A percentile compares a stretch with the other conserved stretches of the same genome.
Conservation (phyloP, 2,113 vertebrate genomes). For the Herpailurus yagouaroundi region DNA sequence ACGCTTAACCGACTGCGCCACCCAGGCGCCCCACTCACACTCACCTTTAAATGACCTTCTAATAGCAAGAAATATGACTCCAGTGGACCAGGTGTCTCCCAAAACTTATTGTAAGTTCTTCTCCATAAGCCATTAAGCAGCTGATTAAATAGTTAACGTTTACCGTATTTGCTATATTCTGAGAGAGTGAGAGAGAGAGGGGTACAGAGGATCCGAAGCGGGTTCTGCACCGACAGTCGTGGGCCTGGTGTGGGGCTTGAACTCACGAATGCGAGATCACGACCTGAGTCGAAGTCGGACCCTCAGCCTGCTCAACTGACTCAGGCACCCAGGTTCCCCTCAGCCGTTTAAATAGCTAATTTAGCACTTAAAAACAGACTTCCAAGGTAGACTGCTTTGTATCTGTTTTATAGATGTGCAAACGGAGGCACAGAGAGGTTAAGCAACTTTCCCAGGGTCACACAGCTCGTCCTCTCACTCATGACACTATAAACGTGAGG, state of each 20-base stretch:
- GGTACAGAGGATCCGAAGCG: too few relatives aligned
- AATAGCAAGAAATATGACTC: fast-evolving
- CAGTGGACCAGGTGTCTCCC: neutral
- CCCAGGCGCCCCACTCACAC: too few relatives aligned
- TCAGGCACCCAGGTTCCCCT: too few relatives aligned
- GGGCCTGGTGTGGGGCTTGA: too few relatives aligned
- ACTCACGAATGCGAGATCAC: too few relatives aligned
- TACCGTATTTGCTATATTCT: neutral
- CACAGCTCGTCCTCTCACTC: neutral
- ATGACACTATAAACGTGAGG: neutral
- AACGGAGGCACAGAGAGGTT: neutral
- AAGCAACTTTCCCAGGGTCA: neutral
- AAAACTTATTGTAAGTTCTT: neutral
- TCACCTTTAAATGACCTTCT: neutral
- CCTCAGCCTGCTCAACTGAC: too few relatives aligned
- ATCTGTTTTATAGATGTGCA: neutral
- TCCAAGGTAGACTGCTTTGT: neutral
- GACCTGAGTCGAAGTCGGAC: too few relatives aligned
- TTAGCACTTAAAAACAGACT: neutral
- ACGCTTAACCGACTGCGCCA: too few relatives aligned
- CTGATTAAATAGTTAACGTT: neutral
- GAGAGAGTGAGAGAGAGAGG: too few relatives aligned
- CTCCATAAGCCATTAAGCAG: neutral
- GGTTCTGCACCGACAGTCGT: too few relatives aligned
- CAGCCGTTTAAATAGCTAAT: neutral